Evolutionary conservation across 1,140 invertebrate species (phyloP).

Genomic region (Eriocheir sinensis): DNA sequence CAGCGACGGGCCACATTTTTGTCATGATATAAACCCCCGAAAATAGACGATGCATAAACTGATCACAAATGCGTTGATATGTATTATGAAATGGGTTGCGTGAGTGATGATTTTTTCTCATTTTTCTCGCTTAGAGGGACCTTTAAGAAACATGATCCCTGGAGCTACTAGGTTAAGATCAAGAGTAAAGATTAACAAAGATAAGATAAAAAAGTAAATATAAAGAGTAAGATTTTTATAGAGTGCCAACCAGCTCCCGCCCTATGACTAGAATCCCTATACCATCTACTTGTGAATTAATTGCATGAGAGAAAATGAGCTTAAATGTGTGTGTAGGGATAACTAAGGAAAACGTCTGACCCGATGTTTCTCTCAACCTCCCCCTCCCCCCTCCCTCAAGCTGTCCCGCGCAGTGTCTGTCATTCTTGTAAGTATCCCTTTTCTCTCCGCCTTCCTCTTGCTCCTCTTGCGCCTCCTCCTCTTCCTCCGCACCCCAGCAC

Average conservation of each 20-base stretch:
- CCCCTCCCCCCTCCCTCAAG: slow-evolving; percentile 56
- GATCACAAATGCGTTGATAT: too few species aligned
- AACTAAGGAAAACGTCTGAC: slow-evolving; percentile 9
- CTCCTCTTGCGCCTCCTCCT: neutral
- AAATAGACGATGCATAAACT: too few species aligned
- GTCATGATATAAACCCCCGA: too few species aligned
- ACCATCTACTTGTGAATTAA: neutral
- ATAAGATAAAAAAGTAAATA: too few species aligned
- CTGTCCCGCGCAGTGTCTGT: slow-evolving; percentile 72
- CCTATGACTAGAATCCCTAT: neutral
- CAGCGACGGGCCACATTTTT: too few species aligned
- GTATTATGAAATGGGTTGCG: too few species aligned
- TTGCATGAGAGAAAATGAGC: neutral
- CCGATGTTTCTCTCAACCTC: slow-evolving; percentile 29
- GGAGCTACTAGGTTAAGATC: too few species aligned
- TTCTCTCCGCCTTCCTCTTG: slow-evolving; percentile 32
- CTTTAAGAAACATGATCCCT: too few species aligned
- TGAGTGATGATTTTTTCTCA: too few species aligned
- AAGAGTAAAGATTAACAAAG: too few species aligned
- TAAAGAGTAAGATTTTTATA: too few species aligned
- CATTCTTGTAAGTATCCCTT: slow-evolving; percentile 74
- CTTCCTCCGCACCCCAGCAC: neutral
- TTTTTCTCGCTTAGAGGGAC: too few species aligned
- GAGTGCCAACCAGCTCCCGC: slow-evolving; percentile 5
- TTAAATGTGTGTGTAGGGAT: slow-evolving; percentile 34